Evolutionary conservation across 1,140 invertebrate species (phyloP), one percentile per base, ranked within the genome.

Genomic region (Armadillidium nasatum): DNA sequence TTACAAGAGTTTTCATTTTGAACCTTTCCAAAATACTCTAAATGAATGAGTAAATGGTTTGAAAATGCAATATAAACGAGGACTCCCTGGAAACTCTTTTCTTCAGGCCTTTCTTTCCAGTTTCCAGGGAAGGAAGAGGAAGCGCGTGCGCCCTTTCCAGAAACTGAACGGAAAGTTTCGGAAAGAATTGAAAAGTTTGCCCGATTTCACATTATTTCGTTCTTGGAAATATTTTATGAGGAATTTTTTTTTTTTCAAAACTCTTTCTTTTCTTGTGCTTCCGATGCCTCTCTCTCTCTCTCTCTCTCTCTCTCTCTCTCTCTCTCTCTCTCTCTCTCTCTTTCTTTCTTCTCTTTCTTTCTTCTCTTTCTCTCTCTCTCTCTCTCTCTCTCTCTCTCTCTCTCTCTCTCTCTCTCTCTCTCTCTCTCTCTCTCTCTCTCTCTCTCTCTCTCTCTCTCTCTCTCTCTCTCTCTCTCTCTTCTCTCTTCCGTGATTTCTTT

Each of bases 151-250:
- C 19, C 11, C 50, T 60, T 13, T 19, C 11, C 11, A 60, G 11
- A 15, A 60, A 60, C 50, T 60, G 50, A 60, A 60, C 50, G 50
- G 50, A 60, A 60, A 60, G 1, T 60, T 60, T 60, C 50, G 50
- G 19, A 60, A 60, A 15, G 19, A 60, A 13, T 60, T 13, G 50
- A 60, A 60, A 60, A 60, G 11, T 60, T 60, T 13, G 19, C 11
- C 1, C 50, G 50, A 15, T 60, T 60, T 60, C 50, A 60, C 7
- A 15, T 3, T 15, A 19, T 60, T 60, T 60, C 50, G 50, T 19
- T 60, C 50, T 60, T 15, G 50, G 50, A 60, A 60, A 60, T 60
- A 60, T 60, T 60, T 60, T 60, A 60, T 60, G 50, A 60, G 19
- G 11, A 15, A 10, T 50, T 50, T 50, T 50, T 60, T 60, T 60